phyloP scores from a whole-genome alignment of 2,888 invertebrate genomes.

The Bruchidius siliquastri region DNA sequence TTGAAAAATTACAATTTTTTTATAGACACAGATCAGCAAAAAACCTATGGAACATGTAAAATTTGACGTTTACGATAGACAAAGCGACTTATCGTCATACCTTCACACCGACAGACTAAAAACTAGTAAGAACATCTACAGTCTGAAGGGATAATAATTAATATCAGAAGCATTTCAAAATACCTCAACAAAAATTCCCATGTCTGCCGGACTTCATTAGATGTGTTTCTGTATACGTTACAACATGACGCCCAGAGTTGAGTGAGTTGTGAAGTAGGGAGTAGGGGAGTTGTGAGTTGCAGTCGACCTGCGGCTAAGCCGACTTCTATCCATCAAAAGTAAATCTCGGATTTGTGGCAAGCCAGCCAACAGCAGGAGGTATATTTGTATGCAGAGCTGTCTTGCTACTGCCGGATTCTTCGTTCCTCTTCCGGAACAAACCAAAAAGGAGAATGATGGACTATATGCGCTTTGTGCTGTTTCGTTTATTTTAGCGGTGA shows the following conservation, averaged over 20 bases:
- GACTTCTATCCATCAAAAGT: not conserved
- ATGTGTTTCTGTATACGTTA: not conserved
- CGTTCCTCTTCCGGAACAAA: not conserved
- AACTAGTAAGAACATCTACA: no score
- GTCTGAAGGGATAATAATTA: no score
- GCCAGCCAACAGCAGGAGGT: not conserved
- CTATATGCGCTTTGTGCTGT: not conserved
- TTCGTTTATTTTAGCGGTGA: not conserved
- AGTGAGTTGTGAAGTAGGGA: not conserved
- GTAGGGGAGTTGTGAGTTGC: not conserved
- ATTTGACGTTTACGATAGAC: no score
- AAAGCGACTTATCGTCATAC: no score
- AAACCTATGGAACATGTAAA: no score
- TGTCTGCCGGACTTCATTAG: not conserved
- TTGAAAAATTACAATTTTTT: no score
- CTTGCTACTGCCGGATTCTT: not conserved
- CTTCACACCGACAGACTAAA: no score
- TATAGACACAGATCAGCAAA: no score
- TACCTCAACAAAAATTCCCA: no score
- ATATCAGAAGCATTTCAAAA: no score
- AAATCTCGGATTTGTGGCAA: not conserved
- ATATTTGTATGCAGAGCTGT: not conserved
- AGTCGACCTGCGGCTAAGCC: not conserved
- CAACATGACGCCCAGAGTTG: not conserved
- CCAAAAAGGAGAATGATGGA: not conserved